phyloP scores from a whole-genome alignment of 2,888 invertebrate genomes.

The Trissoscelio sp. region DNA sequence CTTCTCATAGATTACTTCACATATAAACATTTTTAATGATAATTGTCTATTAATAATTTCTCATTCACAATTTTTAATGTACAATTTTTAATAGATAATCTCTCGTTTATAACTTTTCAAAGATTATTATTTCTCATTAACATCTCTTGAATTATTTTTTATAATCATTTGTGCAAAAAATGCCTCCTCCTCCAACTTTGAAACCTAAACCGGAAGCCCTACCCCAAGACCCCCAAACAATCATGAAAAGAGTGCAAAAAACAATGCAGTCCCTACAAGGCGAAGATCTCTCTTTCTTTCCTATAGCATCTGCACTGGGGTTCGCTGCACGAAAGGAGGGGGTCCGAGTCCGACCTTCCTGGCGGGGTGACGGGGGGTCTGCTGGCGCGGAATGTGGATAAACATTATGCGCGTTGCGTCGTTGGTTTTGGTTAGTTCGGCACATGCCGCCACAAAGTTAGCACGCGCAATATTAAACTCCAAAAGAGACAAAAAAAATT shows the following conservation, averaged over 20 bases:
- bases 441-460: constrained; percentile 62
- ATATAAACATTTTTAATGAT: too few relatives aligned
- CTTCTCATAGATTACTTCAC: too few relatives aligned
- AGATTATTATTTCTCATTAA: too few relatives aligned
- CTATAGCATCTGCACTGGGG: not conserved
- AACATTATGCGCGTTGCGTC: constrained; percentile 76
- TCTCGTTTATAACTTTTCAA: too few relatives aligned
- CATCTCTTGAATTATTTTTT: too few relatives aligned
- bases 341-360: not conserved
- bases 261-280: constrained; percentile 10
- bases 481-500: constrained; percentile 1
- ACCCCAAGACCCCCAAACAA: not conserved
- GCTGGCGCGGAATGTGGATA: constrained; percentile 73
- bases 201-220: not conserved
- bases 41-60: too few relatives aligned
- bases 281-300: not conserved
- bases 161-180: too few relatives aligned
- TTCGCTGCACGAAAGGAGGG: constrained; percentile 18
- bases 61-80: too few relatives aligned
- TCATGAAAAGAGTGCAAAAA: not conserved
- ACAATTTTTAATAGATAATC: too few relatives aligned
- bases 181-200: not conserved
- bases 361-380: constrained; percentile 2
- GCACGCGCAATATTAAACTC: not conserved
- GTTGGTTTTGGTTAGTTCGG: constrained; percentile 76